These are phyloP conservation scores for Garrulus glandarius DNA, from an alignment of 2,797 vertebrate species.

Conservation along the genomic window DNA sequence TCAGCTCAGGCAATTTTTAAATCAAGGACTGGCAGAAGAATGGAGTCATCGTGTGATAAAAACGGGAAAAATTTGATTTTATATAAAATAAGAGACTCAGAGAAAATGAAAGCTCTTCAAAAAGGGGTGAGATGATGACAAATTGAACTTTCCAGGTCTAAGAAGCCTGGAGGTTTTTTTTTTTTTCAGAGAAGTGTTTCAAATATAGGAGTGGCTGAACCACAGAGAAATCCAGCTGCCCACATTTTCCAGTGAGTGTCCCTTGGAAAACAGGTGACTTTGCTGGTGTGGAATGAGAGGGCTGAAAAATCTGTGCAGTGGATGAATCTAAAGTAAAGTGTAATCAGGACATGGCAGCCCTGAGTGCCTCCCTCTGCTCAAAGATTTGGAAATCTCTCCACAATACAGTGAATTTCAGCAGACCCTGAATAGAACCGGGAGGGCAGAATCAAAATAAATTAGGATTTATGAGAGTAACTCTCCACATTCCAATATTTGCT, in stretches of 20 bases:
- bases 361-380: background rate
- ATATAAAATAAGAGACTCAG: background rate
- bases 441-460: background rate
- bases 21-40: background rate
- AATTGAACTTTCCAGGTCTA: constrained; percentile 24
- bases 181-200: background rate
- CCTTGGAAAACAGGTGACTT: constrained; percentile 57
- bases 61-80: background rate
- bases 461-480: background rate
- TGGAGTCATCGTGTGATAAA: background rate
- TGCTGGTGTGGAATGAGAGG: constrained; percentile 52
- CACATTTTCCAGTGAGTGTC: constrained; percentile 53
- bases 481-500: background rate
- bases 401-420: background rate
- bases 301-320: background rate
- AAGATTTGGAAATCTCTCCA: background rate
- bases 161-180: background rate
- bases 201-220: constrained; percentile 38
- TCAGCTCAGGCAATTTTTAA: background rate
- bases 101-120: background rate
- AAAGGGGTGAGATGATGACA: background rate
- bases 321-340: constrained; percentile 3
- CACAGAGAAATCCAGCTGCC: constrained; percentile 6
- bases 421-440: background rate
- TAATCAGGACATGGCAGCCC: background rate